phyloP scores from a whole-genome alignment of 1,140 invertebrate species.

The Branchinecta lindahli region DNA sequence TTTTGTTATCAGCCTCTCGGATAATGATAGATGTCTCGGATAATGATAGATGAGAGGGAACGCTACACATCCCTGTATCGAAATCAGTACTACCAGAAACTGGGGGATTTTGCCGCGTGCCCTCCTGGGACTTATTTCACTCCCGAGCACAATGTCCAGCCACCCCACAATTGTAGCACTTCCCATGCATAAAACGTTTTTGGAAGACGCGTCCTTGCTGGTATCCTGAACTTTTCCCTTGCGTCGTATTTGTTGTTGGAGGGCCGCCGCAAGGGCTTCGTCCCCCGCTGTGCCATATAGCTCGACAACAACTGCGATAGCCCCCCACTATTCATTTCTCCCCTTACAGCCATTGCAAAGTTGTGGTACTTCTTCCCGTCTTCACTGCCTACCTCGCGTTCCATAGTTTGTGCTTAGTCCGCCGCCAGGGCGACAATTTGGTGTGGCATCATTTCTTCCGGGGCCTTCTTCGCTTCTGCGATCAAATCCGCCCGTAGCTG shows the following conservation, averaged over 20 bases:
- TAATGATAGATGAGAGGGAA: no score
- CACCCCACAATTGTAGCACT: neutral
- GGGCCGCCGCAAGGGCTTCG: neutral
- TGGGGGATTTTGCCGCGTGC: neutral
- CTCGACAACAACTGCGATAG: neutral
- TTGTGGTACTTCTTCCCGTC: neutral
- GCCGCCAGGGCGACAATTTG: neutral
- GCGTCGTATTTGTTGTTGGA: neutral
- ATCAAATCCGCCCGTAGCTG: neutral
- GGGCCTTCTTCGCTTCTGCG: no score
- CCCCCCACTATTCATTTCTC: neutral
- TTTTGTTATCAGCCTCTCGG: neutral
- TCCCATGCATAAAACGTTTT: no score
- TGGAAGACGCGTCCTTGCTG: no score
- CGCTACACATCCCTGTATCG: no score
- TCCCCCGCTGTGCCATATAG: neutral
- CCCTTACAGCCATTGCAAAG: neutral
- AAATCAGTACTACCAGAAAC: neutral
- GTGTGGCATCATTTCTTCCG: neutral
- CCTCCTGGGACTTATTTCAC: neutral
- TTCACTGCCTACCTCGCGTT: slow-evolving; percentile 4
- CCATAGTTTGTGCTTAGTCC: neutral
- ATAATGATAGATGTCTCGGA: no score
- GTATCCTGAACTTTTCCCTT: neutral
- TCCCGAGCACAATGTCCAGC: neutral